Evolutionary conservation across 2,113 vertebrate species (phyloP).

Genomic region (Laticauda laticaudata): DNA sequence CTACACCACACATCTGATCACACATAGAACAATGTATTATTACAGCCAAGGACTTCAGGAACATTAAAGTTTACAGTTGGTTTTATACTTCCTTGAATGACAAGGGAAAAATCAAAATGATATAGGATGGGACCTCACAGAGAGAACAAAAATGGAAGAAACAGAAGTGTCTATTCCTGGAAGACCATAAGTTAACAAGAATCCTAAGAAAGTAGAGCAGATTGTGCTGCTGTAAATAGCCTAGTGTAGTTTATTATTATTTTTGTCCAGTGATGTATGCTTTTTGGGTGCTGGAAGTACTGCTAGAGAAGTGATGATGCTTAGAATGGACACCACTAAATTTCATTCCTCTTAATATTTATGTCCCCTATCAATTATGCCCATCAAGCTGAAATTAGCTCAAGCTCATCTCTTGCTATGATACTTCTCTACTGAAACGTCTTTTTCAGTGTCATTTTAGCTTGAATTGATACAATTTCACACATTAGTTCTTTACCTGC

Average conservation of each 20-base stretch:
- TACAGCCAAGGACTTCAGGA: conserved; percentile 11
- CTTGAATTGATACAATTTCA: not conserved
- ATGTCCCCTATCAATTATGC: not conserved
- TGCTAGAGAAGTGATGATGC: not conserved
- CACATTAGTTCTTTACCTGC: not conserved
- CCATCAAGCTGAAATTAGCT: not conserved
- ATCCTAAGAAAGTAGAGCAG: not conserved
- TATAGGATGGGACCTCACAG: not conserved
- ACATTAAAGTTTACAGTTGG: not conserved
- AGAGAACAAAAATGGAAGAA: not conserved
- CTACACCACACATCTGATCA: conserved; percentile 34
- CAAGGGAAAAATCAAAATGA: not conserved
- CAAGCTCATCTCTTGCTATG: not conserved
- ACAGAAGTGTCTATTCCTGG: not conserved
- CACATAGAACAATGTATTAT: not conserved
- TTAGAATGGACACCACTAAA: not conserved
- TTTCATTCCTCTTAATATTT: not conserved
- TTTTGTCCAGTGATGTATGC: not conserved
- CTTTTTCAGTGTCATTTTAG: not conserved
- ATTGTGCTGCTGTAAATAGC: not conserved
- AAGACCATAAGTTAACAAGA: not conserved
- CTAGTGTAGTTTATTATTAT: no score
- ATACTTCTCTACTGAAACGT: not conserved
- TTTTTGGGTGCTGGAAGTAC: not conserved
- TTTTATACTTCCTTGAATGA: not conserved